Percentiles rank a stretch among this genome's conserved stretches.
phyloP scores from a whole-genome alignment of 2,797 vertebrate species.

The Phoxinus dragarum region DNA sequence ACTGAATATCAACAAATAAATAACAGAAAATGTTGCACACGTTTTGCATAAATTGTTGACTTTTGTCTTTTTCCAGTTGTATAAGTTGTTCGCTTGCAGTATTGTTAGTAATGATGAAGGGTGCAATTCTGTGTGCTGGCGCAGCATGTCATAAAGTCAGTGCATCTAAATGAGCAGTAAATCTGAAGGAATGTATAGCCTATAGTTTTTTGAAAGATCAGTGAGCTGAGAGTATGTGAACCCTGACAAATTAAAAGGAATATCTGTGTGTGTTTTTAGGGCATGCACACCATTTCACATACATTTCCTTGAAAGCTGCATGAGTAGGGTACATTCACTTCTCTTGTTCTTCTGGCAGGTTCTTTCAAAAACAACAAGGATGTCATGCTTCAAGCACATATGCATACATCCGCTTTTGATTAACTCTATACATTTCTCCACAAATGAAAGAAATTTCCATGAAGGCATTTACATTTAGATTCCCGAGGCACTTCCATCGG shows the following conservation, averaged over 20 bases:
- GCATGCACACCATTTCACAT: neutral
- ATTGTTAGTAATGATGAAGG: conserved; percentile 17
- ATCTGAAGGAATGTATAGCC: neutral
- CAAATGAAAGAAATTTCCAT: neutral
- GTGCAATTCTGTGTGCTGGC: neutral
- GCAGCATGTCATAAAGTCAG: conserved; percentile 3
- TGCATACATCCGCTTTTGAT: neutral
- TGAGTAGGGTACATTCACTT: neutral
- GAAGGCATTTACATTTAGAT: neutral
- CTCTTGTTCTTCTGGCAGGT: neutral
- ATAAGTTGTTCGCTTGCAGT: conserved; percentile 8
- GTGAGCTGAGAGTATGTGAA: neutral
- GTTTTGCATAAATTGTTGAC: conserved; percentile 1
- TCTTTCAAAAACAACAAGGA: neutral
- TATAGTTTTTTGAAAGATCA: neutral
- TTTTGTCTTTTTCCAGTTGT: neutral
- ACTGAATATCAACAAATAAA: conserved; percentile 1
- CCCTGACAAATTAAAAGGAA: neutral
- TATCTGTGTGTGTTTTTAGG: neutral
- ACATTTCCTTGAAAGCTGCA: neutral
- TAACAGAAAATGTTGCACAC: neutral
- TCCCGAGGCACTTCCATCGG: neutral
- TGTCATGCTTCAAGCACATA: neutral
- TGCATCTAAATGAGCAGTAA: conserved; percentile 16
- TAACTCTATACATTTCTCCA: neutral